A percentile compares a stretch with the other conserved stretches of the same genome.
Conservation (phyloP, 2,797 vertebrate species). For the Trachurus trachurus region DNA sequence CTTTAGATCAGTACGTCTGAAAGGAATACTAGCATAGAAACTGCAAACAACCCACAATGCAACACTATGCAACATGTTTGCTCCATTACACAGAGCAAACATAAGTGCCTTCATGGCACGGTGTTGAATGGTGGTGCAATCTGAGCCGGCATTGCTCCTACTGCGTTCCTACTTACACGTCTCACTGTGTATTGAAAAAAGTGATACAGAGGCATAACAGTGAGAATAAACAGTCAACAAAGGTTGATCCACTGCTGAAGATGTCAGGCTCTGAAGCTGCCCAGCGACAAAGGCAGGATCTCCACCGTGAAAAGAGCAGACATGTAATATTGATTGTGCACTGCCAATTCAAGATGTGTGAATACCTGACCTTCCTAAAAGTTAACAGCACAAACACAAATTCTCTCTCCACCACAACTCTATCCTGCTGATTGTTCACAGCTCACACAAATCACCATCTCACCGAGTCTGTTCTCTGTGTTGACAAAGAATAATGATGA, state of each 20-base stretch:
- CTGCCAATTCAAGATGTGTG: constrained; percentile 2
- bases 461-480: constrained; percentile 17
- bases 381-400: constrained; percentile 46
- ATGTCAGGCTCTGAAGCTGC: constrained; percentile 1
- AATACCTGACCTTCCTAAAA: constrained; percentile 56
- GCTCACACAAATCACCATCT: constrained; percentile 8
- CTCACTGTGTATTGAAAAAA: not conserved
- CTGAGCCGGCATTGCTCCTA: not conserved
- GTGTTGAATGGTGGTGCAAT: not conserved
- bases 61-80: not conserved
- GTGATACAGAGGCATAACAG: constrained; percentile 10
- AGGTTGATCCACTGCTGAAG: constrained; percentile 10
- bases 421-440: constrained; percentile 26
- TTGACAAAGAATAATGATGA: constrained; percentile 10
- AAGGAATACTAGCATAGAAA: not conserved
- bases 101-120: not conserved
- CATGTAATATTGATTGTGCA: constrained; percentile 47
- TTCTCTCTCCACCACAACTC: constrained; percentile 22
- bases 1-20: not conserved
- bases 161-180: not conserved
- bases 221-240: constrained; percentile 8
- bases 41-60: not conserved
- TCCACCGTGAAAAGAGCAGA: constrained; percentile 51
- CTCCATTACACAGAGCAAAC: not conserved
- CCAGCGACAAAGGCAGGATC: constrained; percentile 8